Conservation (phyloP, 2,113 vertebrate genomes). For the Ctenodactylus gundi region DNA sequence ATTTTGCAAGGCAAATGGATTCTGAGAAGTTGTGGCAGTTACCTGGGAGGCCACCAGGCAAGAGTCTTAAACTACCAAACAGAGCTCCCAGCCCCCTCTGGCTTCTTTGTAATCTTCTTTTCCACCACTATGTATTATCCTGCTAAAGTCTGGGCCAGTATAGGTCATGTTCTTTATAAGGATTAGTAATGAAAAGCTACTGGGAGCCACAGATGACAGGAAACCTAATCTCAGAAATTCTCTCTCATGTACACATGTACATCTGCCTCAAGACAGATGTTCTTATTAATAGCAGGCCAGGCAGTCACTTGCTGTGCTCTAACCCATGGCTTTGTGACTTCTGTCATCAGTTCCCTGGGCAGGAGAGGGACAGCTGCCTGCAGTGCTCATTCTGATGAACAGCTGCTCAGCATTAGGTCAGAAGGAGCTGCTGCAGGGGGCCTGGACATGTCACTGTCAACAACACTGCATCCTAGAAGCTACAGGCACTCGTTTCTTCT, state of each 20-base stretch:
- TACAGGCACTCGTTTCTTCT: neutral
- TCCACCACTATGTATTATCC: neutral
- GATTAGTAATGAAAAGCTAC: neutral
- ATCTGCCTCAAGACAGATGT: neutral
- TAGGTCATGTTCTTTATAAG: neutral
- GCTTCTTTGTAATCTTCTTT: neutral
- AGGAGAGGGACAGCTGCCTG: neutral
- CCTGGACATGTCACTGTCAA: neutral
- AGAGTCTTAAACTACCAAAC: neutral
- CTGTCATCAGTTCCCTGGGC: conserved; percentile 32
- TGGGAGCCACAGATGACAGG: neutral
- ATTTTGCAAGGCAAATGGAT: neutral
- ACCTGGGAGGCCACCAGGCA: rapidly evolving
- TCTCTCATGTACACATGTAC: neutral
- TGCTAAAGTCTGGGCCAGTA: neutral
- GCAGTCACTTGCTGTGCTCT: neutral
- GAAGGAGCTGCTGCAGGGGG: neutral
- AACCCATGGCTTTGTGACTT: conserved; percentile 47
- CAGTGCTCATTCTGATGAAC: neutral
- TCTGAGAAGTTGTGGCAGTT: neutral
- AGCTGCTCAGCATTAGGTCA: neutral
- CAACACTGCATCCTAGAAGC: neutral
- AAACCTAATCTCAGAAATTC: conserved; percentile 10
- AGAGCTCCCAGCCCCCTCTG: neutral
- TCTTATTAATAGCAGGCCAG: conserved; percentile 25